Percentiles rank a stretch among this genome's conserved stretches.
Conservation (phyloP, 2,113 vertebrate genomes). For the Dendropsophus ebraccatus region DNA sequence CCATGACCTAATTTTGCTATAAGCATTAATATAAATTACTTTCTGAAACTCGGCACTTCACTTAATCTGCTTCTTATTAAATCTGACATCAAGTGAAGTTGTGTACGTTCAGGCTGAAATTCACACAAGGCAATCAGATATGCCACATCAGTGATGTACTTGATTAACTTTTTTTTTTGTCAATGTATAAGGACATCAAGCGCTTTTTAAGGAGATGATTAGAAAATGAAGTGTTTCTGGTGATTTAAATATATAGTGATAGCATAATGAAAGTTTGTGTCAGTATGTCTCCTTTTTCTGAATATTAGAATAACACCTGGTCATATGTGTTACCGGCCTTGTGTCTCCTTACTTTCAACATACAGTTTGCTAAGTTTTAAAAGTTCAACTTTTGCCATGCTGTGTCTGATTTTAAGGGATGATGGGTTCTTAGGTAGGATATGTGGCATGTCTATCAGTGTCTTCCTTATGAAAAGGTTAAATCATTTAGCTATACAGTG, state of each 20-base stretch:
- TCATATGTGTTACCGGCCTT: neutral
- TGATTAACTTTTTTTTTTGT: slow-evolving; percentile 33
- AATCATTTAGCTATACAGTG: neutral
- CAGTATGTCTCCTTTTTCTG: neutral
- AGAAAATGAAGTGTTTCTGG: slow-evolving; percentile 34
- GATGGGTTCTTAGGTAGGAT: no score
- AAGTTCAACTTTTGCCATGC: neutral
- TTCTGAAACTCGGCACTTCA: slow-evolving; percentile 33
- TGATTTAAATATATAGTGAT: slow-evolving; percentile 25
- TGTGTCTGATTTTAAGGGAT: neutral
- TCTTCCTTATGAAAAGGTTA: no score
- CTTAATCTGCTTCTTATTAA: slow-evolving; percentile 50
- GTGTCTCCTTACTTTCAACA: neutral
- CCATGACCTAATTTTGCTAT: slow-evolving; percentile 38
- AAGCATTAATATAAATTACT: slow-evolving; percentile 46
- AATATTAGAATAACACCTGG: neutral
- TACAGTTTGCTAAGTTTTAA: neutral
- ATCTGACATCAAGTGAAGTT: slow-evolving; percentile 40
- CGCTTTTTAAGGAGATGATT: slow-evolving; percentile 32
- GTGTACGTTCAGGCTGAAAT: slow-evolving; percentile 12
- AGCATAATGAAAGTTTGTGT: neutral
- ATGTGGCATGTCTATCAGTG: no score
- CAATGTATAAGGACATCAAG: slow-evolving; percentile 17
- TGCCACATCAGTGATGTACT: slow-evolving; percentile 17
- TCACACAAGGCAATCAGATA: slow-evolving; percentile 25